Conservation (phyloP, 2,113 vertebrate species). For the Pristiophorus japonicus region DNA sequence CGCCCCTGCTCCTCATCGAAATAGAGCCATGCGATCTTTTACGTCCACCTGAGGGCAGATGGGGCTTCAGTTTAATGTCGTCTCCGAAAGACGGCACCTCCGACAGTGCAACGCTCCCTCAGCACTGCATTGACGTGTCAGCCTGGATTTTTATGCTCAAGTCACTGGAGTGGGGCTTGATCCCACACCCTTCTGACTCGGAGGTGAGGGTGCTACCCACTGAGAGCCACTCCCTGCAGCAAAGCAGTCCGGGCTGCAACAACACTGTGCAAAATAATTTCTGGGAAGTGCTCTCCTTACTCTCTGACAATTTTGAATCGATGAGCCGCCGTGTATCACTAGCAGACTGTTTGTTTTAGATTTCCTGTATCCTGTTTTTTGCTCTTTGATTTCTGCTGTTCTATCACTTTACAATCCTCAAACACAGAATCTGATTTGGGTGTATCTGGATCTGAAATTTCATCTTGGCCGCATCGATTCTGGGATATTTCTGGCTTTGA, state of each 20-base stretch:
- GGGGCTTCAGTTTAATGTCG: too few relatives aligned
- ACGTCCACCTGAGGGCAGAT: too few relatives aligned
- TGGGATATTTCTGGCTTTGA: slow-evolving; percentile 3
- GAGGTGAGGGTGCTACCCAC: too few relatives aligned
- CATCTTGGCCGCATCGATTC: not conserved
- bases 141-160: too few relatives aligned
- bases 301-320: not conserved
- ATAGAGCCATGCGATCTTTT: too few relatives aligned
- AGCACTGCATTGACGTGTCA: too few relatives aligned
- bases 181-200: too few relatives aligned
- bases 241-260: not conserved
- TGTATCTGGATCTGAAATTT: not conserved
- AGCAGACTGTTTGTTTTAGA: not conserved
- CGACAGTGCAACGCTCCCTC: too few relatives aligned
- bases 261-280: not conserved
- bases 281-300: not conserved
- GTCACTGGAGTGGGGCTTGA: too few relatives aligned
- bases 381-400: not conserved
- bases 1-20: too few relatives aligned
- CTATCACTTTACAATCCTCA: slow-evolving; percentile 6
- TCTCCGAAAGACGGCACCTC: too few relatives aligned
- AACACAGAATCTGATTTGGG: not conserved
- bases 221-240: not conserved
- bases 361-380: not conserved
- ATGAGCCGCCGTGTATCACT: not conserved